These are phyloP conservation scores for Synergus japonicus DNA, from an alignment of 2,888 invertebrate genomes.

Conservation along the genomic window DNA sequence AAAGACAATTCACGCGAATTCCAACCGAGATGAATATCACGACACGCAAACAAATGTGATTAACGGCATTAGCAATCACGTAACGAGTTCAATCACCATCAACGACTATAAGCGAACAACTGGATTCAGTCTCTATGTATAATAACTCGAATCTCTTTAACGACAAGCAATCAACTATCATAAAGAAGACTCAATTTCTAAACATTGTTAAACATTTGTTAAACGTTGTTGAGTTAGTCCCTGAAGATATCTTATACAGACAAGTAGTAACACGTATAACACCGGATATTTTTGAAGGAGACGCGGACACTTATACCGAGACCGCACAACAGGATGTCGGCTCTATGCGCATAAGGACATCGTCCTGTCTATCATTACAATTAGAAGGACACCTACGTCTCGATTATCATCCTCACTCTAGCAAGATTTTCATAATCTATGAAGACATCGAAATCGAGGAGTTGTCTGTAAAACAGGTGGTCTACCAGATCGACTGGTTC, in stretches of 20 bases:
- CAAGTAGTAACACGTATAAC: neutral
- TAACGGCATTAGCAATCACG: neutral
- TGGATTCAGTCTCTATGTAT: neutral
- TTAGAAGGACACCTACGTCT: neutral
- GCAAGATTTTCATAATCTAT: neutral
- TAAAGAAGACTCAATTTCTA: neutral
- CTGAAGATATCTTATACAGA: neutral
- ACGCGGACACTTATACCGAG: neutral
- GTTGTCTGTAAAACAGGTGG: conserved; percentile 26
- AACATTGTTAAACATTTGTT: neutral
- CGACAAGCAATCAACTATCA: neutral
- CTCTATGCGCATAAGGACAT: neutral
- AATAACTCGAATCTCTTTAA: neutral
- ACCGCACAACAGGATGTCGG: neutral
- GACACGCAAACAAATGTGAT: neutral
- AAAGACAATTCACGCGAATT: neutral
- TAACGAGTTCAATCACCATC: conserved; percentile 12
- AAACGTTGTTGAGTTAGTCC: neutral
- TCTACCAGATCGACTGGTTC: conserved; percentile 56
- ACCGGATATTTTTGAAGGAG: neutral
- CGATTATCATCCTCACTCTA: neutral
- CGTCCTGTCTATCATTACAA: neutral
- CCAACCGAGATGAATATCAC: neutral
- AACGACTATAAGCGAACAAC: neutral
- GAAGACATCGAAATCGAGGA: neutral